Evolutionary conservation across 2,888 invertebrate species (phyloP).

Genomic region (Scaptomyza caliginosa): DNA sequence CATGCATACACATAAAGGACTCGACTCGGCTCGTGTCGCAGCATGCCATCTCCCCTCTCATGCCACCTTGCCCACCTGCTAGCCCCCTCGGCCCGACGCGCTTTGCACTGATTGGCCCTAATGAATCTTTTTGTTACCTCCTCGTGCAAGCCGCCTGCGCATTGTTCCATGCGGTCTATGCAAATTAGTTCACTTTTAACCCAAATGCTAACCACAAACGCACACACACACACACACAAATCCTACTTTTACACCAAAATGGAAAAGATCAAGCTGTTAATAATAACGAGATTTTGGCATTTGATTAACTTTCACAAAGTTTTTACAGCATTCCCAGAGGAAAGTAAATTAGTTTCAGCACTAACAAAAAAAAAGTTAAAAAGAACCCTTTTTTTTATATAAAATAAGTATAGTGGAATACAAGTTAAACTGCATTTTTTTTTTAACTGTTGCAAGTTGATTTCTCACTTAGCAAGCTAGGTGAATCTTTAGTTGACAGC

Average conservation of each 20-base stretch:
- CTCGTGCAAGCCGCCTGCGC: constrained; percentile 72
- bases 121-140: constrained; percentile 75
- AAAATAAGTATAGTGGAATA: too few species aligned
- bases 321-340: background rate
- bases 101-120: constrained; percentile 77
- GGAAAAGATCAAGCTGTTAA: constrained; percentile 21
- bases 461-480: background rate
- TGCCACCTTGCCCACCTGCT: constrained; percentile 15
- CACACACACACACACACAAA: background rate
- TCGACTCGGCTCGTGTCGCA: constrained; percentile 41
- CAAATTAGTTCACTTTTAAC: constrained; percentile 76
- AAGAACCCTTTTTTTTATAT: too few species aligned
- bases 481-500: constrained; percentile 7
- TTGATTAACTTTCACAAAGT: background rate
- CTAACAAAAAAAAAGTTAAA: too few species aligned
- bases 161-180: constrained; percentile 75
- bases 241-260: constrained; percentile 9
- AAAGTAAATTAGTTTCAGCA: too few species aligned
- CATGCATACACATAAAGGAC: constrained; percentile 16
- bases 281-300: constrained; percentile 9
- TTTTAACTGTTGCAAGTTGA: background rate
- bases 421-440: background rate
- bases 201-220: constrained; percentile 43
- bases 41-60: constrained; percentile 8
- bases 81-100: constrained; percentile 44